Evolutionary conservation across 1,140 invertebrate genomes (phyloP), one percentile per base, ranked within the genome.

Genomic region (Colletes gigas): DNA sequence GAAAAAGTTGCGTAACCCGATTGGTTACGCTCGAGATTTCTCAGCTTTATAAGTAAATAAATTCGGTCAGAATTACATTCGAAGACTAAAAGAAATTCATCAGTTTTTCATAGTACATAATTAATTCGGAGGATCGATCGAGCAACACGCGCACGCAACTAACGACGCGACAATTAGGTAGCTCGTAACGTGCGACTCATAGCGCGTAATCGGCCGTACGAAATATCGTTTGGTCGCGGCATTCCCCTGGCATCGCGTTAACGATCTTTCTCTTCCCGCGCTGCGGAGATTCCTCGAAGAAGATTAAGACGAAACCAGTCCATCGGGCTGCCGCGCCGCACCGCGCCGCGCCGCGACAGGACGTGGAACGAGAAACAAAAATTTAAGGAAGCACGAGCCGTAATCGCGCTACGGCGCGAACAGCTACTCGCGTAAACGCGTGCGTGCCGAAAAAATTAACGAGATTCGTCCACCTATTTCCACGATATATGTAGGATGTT

Each of bases 251-350:
- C 73, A 59, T 52, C 52, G 54, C 15, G 73, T 65, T 72, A 72
- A 57, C 41, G 63, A 65, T 73, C 69, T 83, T 67, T 73, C 81
- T 66, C 77, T 86, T 83, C 65, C 59, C 52, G 59, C 50, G 41
- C 8, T 68, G 17, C 30, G n/a, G 47, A 78, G 88, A 89, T 88
- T 88, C 83, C 84, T 86, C 87, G 82, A 80, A 74, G 81, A 83
- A 89, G 88, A 89, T 89, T 90, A 87, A 90, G 86, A 88, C 84
- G 78, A 81, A 87, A 89, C 83, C 84, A 84, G 88, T 88, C 66
- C 62, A 65, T 81, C 69, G 74, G 70, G 39, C 76, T 74, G 41
- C 63, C 57, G 30, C 30, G 30, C 30, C 30, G 84, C 54, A 2
- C 30, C 30, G 84, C 54, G 41, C 63, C 57, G 30, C 30, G 30